Evolutionary conservation across 2,888 invertebrate genomes (phyloP).

Genomic region (Cantharis lateralis): DNA sequence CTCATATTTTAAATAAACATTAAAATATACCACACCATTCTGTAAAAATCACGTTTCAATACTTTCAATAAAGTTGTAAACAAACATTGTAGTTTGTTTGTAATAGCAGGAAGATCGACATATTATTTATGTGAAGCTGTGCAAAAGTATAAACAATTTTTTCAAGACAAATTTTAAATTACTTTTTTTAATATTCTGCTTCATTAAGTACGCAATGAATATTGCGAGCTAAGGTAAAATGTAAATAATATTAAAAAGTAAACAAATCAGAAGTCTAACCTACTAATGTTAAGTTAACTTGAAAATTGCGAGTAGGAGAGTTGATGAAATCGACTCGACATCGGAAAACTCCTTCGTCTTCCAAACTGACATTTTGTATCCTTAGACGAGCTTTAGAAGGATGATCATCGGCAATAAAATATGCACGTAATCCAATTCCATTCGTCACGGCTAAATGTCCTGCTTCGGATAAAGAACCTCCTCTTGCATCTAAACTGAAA

Average conservation of each 20-base stretch:
- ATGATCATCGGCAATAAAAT: conserved; percentile 74
- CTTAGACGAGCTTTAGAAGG: conserved; percentile 75
- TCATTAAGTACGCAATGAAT: neutral
- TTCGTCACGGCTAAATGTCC: conserved; percentile 80
- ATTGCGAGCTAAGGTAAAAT: conserved; percentile 8
- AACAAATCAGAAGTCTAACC: conserved; percentile 64
- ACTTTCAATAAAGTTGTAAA: neutral
- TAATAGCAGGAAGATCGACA: neutral
- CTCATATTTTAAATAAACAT: neutral
- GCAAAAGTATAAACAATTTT: neutral
- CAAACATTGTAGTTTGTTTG: neutral
- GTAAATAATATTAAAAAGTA: neutral
- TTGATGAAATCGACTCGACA: conserved; percentile 89
- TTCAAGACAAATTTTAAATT: neutral
- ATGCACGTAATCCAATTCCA: conserved; percentile 75
- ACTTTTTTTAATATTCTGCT: neutral
- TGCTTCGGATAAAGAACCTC: conserved; percentile 67
- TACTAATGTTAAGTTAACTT: conserved; percentile 84
- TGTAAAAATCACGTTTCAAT: neutral
- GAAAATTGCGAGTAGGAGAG: conserved; percentile 85
- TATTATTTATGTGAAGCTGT: neutral
- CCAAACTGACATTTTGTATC: conserved; percentile 70
- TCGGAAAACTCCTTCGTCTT: conserved; percentile 83
- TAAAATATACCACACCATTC: neutral
- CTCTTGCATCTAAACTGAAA: conserved; percentile 77